phyloP scores from a whole-genome alignment of 2,888 invertebrate species.

The Troides oblongomaculatus region DNA sequence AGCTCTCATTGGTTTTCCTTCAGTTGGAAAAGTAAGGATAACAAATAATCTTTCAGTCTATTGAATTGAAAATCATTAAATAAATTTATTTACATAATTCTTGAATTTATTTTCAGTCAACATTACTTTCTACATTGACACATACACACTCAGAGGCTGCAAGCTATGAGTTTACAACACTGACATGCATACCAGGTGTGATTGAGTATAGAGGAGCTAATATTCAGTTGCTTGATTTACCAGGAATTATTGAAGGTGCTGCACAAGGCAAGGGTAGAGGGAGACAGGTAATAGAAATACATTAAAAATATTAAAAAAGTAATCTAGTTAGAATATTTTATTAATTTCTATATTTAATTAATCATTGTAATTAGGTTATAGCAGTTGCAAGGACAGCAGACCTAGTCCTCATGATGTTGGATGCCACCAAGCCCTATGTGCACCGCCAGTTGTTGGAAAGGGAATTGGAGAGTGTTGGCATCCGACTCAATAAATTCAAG shows the following conservation, averaged over 20 bases:
- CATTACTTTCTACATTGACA: slow-evolving; percentile 95
- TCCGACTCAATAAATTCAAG: slow-evolving; percentile 95
- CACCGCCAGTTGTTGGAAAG: slow-evolving; percentile 94
- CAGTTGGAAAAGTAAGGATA: slow-evolving; percentile 91
- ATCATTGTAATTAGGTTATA: slow-evolving; percentile 83
- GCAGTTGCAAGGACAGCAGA: slow-evolving; percentile 99
- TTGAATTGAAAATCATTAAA: too few relatives aligned
- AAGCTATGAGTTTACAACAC: slow-evolving; percentile 98
- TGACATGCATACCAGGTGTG: slow-evolving; percentile 99
- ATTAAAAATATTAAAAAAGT: not conserved
- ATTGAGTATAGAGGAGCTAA: slow-evolving; percentile 99
- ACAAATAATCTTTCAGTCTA: not conserved
- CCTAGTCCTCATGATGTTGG: slow-evolving; percentile 99
- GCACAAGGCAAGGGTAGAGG: slow-evolving; percentile 95
- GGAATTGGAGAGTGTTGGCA: slow-evolving; percentile 98
- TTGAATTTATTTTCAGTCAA: slow-evolving; percentile 83
- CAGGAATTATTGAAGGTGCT: slow-evolving; percentile 99
- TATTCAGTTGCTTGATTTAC: slow-evolving; percentile 98
- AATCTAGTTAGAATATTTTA: not conserved
- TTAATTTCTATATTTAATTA: not conserved
- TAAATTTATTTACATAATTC: not conserved
- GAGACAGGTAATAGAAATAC: slow-evolving; percentile 80
- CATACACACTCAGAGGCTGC: slow-evolving; percentile 98
- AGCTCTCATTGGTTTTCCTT: slow-evolving; percentile 98
- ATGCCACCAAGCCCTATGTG: slow-evolving; percentile 98